Evolutionary conservation across 2,797 vertebrate genomes (phyloP).

Genomic region (Bothrops alternatus): DNA sequence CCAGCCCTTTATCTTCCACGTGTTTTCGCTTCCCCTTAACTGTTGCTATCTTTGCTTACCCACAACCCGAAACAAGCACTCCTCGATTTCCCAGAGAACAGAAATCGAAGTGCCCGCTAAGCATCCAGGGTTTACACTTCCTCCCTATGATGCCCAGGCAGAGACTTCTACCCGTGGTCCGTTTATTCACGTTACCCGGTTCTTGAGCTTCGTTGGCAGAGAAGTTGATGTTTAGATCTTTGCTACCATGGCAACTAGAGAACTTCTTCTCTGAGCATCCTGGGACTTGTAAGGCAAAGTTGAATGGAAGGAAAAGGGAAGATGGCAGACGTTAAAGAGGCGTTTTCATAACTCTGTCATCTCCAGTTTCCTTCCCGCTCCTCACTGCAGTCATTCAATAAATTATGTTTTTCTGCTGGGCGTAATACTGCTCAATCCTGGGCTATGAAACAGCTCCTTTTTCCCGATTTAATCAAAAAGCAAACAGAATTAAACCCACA

Average conservation of each 20-base stretch:
- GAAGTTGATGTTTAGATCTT: not conserved
- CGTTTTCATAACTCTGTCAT: no score
- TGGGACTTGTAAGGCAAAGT: slow-evolving; percentile 13
- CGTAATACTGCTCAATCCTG: not conserved
- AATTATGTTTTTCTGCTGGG: not conserved
- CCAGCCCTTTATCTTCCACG: no score
- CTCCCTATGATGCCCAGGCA: not conserved
- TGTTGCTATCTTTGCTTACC: not conserved
- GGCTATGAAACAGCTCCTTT: not conserved
- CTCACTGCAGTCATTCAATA: not conserved
- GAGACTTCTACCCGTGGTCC: fast-evolving
- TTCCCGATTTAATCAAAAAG: not conserved
- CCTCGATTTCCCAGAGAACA: not conserved
- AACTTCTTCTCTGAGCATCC: slow-evolving; percentile 4
- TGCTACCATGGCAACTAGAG: slow-evolving; percentile 44
- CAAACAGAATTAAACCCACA: not conserved
- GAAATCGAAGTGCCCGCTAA: no score
- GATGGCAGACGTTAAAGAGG: fast-evolving
- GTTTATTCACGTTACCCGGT: slow-evolving; percentile 8
- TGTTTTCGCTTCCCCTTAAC: not conserved
- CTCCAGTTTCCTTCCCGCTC: not conserved
- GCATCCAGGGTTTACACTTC: not conserved
- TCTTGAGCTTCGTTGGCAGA: not conserved
- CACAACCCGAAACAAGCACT: no score
- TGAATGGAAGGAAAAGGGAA: no score